phyloP scores from a whole-genome alignment of 2,113 vertebrate species.

The Oreochromis spilurus region DNA sequence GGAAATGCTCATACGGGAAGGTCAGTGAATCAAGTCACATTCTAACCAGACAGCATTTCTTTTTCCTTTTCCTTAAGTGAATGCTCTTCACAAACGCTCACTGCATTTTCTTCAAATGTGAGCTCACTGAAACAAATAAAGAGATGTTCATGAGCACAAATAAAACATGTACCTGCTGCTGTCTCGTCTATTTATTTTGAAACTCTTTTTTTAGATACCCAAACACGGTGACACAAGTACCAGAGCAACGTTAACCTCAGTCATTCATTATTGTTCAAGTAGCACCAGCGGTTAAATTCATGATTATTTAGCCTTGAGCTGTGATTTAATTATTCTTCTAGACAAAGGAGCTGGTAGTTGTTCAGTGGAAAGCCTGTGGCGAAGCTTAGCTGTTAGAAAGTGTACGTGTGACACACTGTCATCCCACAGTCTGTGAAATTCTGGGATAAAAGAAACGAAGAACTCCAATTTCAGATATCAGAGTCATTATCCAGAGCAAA shows the following conservation, averaged over 20 bases:
- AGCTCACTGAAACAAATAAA: not conserved
- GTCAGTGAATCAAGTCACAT: not conserved
- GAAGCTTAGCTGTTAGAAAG: not conserved
- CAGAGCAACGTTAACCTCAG: not conserved
- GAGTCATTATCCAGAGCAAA: constrained; percentile 34
- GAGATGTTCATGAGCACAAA: not conserved
- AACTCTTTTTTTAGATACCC: not conserved
- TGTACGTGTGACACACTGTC: not conserved
- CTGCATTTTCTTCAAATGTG: not conserved
- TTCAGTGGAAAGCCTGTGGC: not conserved
- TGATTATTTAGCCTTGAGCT: not conserved
- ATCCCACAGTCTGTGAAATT: constrained; percentile 13
- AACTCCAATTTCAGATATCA: constrained; percentile 57
- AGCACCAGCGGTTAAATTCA: not conserved
- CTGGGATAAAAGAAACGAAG: constrained; percentile 22
- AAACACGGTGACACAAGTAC: not conserved
- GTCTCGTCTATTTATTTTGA: not conserved
- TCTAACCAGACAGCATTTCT: not conserved
- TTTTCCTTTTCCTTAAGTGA: not conserved
- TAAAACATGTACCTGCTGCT: not conserved
- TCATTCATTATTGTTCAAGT: not conserved
- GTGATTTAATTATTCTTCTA: constrained; percentile 34
- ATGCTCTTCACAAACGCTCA: no score
- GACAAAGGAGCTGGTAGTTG: constrained; percentile 2
- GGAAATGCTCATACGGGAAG: not conserved